Percentiles rank a stretch among this genome's conserved stretches.
phyloP scores from a whole-genome alignment of 2,797 vertebrate species.

The Leuciscus waleckii region DNA sequence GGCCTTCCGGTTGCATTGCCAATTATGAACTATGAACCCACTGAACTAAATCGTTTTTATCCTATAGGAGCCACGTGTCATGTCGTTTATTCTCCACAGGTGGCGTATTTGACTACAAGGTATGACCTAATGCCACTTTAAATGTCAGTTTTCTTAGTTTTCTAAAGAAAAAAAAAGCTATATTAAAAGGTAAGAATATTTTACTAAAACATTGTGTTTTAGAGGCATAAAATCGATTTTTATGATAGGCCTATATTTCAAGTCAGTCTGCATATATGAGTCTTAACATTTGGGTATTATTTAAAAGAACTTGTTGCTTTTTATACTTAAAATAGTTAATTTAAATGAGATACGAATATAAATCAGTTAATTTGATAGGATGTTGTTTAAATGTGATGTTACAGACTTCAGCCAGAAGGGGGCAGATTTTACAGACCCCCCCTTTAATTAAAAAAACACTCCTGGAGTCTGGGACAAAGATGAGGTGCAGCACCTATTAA shows the following conservation, averaged over 20 bases:
- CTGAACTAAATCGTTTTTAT: neutral
- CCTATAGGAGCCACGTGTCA: neutral
- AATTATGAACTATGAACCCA: neutral
- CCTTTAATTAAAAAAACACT: slow-evolving; percentile 63
- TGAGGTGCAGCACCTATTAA: slow-evolving; percentile 78
- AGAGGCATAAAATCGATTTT: neutral
- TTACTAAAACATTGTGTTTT: neutral
- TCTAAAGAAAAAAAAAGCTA: neutral
- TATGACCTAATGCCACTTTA: neutral
- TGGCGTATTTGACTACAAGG: slow-evolving; percentile 58
- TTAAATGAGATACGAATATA: neutral
- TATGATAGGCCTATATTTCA: neutral
- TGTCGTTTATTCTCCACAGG: slow-evolving; percentile 66
- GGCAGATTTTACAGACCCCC: slow-evolving; percentile 66
- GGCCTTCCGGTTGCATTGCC: slow-evolving; percentile 45
- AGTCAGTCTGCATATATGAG: neutral
- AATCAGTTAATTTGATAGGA: neutral
- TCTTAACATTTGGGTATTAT: neutral
- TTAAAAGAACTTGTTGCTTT: neutral
- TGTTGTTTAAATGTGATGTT: slow-evolving; percentile 48
- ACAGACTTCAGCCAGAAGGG: slow-evolving; percentile 71
- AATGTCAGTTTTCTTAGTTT: neutral
- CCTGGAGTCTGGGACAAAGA: slow-evolving; percentile 73
- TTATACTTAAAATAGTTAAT: neutral
- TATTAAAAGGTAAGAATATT: neutral